Evolutionary conservation across 92 coral and sea anemone species (phyloP), one percentile per base, ranked within the genome.

Genomic region (Anthopleura xanthogrammica): DNA sequence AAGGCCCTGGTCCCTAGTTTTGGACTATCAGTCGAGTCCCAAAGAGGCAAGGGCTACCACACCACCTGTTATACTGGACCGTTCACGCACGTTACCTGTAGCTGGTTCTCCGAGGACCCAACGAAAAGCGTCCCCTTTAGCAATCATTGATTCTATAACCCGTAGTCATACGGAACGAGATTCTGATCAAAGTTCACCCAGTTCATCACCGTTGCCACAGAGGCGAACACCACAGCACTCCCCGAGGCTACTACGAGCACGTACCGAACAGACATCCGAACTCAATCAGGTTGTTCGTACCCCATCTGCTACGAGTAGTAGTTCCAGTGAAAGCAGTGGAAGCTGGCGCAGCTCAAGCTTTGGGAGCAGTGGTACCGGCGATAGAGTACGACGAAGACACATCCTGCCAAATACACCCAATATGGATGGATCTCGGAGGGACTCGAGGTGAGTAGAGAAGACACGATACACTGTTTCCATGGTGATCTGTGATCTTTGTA

Each of bases 251-350:
- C 85, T 93, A 41, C 92, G 88, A 39, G 90, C 88, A 12, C 82
- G 79, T 10, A 16, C 85, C 16, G 84, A 86, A 60, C 83, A 71
- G 54, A 29, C 82, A 0, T 40, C 72, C 70, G 65, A 83, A 13
- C n/a, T 74, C 19, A 77, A 66, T 23, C 82, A 81, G 19, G 83
- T 93, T 22, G 78, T 80, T 29, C 94, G 97, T 62, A 91, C 92
- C 57, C 89, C 93, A 57, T 93, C 97, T 41, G 89, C 87, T 41
- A 93, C 92, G 24, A 93, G 97, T 78, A 93, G 93, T 85, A 93
- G 97, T 75, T 93, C 97, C 9, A 89, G 97, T 75, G 94, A 88
- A 41, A 87, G 97, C 29, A 83, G 88, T 62, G 94, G 91, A 71
- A 91, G 91, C 79, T 86, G 84, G 87, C 87, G 85, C 14, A 85